These are phyloP conservation scores for Vesta saturnalis DNA, from an alignment of 2,888 invertebrate genomes.

Conservation along the genomic window DNA sequence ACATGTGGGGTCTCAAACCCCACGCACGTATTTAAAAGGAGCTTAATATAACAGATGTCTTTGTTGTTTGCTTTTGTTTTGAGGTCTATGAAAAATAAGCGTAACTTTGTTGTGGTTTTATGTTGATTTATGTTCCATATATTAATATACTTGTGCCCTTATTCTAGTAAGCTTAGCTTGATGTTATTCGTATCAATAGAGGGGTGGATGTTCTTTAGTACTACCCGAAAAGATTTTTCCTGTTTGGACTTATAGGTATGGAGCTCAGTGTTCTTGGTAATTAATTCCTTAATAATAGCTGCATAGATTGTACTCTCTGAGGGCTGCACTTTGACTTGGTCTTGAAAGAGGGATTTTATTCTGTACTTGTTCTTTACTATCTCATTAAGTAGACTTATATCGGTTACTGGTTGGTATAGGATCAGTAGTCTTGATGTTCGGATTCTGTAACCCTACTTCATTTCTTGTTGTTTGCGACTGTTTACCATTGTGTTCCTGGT, in stretches of 20 bases:
- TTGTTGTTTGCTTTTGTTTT: constrained; percentile 12
- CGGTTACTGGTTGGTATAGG: constrained; percentile 11
- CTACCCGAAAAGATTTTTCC: no score
- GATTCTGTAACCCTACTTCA: no score
- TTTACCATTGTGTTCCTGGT: constrained; percentile 6
- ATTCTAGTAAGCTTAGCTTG: no score
- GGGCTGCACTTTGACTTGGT: constrained; percentile 13
- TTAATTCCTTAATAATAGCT: constrained; percentile 14
- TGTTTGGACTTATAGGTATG: constrained; percentile 13
- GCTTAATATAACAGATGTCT: neutral
- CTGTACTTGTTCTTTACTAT: constrained; percentile 8
- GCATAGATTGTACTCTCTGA: constrained; percentile 14
- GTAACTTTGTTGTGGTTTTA: constrained; percentile 11
- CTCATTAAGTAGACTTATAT: constrained; percentile 4
- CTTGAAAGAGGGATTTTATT: constrained; percentile 2
- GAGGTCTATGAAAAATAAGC: constrained; percentile 13
- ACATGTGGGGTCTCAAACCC: constrained; percentile 13
- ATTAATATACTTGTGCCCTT: neutral
- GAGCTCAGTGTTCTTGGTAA: constrained; percentile 9
- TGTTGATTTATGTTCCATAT: constrained; percentile 18
- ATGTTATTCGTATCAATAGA: no score
- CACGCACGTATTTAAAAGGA: neutral
- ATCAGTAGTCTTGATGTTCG: constrained; percentile 13
- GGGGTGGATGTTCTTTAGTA: no score
- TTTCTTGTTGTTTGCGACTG: constrained; percentile 6